Evolutionary conservation across 2,888 invertebrate species (phyloP).

Genomic region (Orthosia gracilis): DNA sequence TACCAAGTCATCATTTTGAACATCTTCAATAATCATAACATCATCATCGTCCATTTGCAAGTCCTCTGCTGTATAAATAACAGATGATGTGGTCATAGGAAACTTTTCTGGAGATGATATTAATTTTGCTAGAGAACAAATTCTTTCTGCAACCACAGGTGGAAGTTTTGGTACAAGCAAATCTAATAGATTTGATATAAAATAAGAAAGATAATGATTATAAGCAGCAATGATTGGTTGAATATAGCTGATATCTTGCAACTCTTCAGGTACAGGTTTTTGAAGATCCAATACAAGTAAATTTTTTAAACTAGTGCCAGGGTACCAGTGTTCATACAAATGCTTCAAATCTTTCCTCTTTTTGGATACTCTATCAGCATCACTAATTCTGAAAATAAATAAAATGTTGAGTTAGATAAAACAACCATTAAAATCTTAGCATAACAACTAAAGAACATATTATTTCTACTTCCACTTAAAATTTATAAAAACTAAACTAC

Average conservation of each 20-base stretch:
- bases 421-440: neutral
- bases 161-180: slow-evolving; percentile 81
- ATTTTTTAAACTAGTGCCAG: slow-evolving; percentile 78
- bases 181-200: slow-evolving; percentile 79
- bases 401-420: neutral
- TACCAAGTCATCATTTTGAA: slow-evolving; percentile 42
- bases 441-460: neutral
- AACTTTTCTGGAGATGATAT: slow-evolving; percentile 80
- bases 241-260: slow-evolving; percentile 80
- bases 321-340: slow-evolving; percentile 85
- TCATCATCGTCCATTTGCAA: slow-evolving; percentile 68
- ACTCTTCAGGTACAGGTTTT: slow-evolving; percentile 79
- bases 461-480: neutral
- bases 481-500: neutral
- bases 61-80: slow-evolving; percentile 87
- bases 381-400: slow-evolving; percentile 73
- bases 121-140: slow-evolving; percentile 80
- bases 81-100: slow-evolving; percentile 67
- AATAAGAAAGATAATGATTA: slow-evolving; percentile 83
- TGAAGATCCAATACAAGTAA: slow-evolving; percentile 80
- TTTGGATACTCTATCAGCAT: slow-evolving; percentile 66
- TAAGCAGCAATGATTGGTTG: slow-evolving; percentile 83
- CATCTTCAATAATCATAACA: slow-evolving; percentile 58
- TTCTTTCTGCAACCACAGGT: slow-evolving; percentile 70
- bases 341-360: slow-evolving; percentile 78